A percentile compares a stretch with the other conserved stretches of the same genome.
These are phyloP conservation scores for Hydractinia echinata DNA, from an alignment of 30 jellyfish, hydroid and myxozoan genomes.

Conservation along the genomic window DNA sequence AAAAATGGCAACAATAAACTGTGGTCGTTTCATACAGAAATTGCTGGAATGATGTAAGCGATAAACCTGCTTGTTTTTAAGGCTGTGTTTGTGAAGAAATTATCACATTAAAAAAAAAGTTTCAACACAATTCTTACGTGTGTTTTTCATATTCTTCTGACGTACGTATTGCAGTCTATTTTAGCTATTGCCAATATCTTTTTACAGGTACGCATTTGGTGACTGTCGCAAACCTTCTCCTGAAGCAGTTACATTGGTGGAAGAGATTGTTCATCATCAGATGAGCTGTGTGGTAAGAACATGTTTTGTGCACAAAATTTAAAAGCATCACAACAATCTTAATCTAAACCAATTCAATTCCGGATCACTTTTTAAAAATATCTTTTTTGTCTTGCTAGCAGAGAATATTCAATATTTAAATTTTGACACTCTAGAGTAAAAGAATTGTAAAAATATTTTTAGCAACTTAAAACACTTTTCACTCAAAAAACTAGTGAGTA, in stretches of 20 bases:
- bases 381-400: too few species aligned
- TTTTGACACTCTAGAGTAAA: too few species aligned
- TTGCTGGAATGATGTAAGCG: constrained; percentile 81
- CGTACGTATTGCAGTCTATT: background rate
- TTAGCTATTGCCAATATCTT: background rate
- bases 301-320: too few species aligned
- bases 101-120: background rate
- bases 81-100: background rate
- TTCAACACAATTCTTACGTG: background rate
- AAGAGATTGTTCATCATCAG: constrained; percentile 82
- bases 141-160: background rate
- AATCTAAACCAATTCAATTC: too few species aligned
- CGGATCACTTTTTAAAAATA: too few species aligned
- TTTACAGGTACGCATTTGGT: constrained; percentile 87
- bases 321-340: too few species aligned
- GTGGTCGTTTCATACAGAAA: constrained; percentile 65
- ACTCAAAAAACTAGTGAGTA: too few species aligned
- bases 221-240: constrained; percentile 89
- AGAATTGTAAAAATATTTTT: too few species aligned
- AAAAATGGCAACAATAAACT: constrained; percentile 12
- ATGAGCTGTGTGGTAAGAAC: constrained; percentile 80
- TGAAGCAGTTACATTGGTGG: constrained; percentile 82
- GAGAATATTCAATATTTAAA: too few species aligned
- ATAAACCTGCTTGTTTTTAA: background rate
- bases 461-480: too few species aligned